Evolutionary conservation across 2,888 invertebrate genomes (phyloP).

Genomic region (Macrophya alboannulata): DNA sequence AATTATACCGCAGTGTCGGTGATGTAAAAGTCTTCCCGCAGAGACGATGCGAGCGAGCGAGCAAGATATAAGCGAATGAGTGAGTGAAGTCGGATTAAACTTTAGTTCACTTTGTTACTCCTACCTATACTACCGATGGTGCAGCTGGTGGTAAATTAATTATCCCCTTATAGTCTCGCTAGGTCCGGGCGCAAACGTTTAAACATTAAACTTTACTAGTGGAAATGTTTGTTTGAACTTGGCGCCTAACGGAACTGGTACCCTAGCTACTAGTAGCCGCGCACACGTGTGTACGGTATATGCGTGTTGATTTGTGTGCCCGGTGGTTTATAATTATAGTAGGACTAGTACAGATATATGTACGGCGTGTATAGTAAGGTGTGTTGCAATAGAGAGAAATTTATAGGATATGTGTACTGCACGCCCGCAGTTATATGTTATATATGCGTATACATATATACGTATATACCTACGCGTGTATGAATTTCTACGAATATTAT

Average conservation of each 20-base stretch:
- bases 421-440: background rate
- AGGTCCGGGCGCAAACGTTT: conserved; percentile 33
- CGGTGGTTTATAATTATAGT: conserved; percentile 10
- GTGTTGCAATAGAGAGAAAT: conserved; percentile 38
- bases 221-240: conserved; percentile 49
- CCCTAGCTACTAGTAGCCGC: background rate
- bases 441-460: background rate
- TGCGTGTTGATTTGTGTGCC: conserved; percentile 17
- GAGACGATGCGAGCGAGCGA: background rate
- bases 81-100: background rate
- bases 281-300: background rate
- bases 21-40: conserved; percentile 9
- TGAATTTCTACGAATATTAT: conserved; percentile 28
- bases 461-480: background rate
- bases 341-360: background rate
- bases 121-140: background rate
- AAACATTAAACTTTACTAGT: conserved; percentile 42
- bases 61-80: background rate
- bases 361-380: too few species aligned
- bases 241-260: conserved; percentile 34
- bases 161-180: conserved; percentile 19
- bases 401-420: conserved; percentile 21
- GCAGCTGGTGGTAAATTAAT: conserved; percentile 37
- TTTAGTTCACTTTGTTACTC: background rate
- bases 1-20: too few species aligned